These are phyloP conservation scores for Lytechinus variegatus DNA, from an alignment of 35 echinoderm and acorn worm genomes.

Conservation along the genomic window DNA sequence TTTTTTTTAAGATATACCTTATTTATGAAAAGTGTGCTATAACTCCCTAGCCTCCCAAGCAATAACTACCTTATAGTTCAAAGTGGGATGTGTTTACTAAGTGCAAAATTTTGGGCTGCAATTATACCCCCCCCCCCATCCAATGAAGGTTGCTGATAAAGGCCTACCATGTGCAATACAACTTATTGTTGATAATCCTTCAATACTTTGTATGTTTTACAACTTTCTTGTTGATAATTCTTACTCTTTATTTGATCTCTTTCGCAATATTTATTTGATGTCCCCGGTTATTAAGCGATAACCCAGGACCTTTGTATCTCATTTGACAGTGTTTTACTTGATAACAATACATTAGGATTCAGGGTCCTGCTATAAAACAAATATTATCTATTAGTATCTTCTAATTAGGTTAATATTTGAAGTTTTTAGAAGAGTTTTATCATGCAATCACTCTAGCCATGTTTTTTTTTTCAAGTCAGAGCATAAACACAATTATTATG, in stretches of 20 bases:
- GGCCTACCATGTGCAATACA: not conserved
- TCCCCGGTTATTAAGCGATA: not conserved
- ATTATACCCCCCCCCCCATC: not conserved
- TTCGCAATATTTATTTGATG: not conserved
- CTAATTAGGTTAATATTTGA: too few species aligned
- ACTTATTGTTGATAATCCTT: not conserved
- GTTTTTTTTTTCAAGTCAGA: too few species aligned
- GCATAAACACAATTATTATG: too few species aligned
- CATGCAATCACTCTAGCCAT: too few species aligned
- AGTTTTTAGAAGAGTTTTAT: too few species aligned
- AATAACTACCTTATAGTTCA: too few species aligned
- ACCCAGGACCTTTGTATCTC: not conserved
- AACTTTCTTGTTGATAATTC: not conserved
- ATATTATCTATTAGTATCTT: not conserved
- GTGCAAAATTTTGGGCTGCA: too few species aligned
- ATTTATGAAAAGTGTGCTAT: too few species aligned
- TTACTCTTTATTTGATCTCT: not conserved
- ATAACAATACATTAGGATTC: not conserved
- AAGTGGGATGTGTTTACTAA: not conserved
- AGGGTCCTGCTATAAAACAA: not conserved
- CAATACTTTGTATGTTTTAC: not conserved
- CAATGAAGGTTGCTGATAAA: not conserved
- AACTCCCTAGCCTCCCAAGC: too few species aligned
- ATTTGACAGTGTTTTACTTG: not conserved
- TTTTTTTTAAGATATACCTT: too few species aligned